Evolutionary conservation across 2,113 vertebrate genomes (phyloP).

Genomic region (Semicossyphus pulcher): DNA sequence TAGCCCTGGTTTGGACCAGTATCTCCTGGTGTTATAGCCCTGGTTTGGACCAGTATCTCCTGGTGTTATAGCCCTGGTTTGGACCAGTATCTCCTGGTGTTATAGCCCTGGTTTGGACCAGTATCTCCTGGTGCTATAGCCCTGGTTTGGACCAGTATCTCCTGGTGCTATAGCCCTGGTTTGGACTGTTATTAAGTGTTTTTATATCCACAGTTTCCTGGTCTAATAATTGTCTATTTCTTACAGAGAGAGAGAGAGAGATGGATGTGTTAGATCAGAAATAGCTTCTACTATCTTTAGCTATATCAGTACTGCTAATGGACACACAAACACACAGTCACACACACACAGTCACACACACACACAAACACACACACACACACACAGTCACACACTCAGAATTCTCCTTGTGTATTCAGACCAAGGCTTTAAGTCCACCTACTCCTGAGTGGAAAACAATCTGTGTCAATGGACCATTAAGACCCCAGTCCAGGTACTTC

Average conservation of each 20-base stretch:
- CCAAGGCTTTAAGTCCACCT: not conserved
- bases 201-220: not conserved
- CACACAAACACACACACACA: not conserved
- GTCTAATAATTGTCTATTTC: not conserved
- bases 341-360: too few species aligned
- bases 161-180: not conserved
- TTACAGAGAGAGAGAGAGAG: constrained; percentile 9
- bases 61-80: not conserved
- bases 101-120: not conserved
- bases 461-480: not conserved
- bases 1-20: not conserved
- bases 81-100: not conserved
- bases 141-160: not conserved
- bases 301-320: constrained; percentile 28
- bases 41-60: not conserved
- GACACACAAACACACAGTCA: constrained; percentile 21
- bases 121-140: not conserved
- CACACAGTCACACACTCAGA: constrained; percentile 1
- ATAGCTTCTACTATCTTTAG: constrained; percentile 55
- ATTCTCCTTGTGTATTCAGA: not conserved
- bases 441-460: not conserved
- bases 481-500: not conserved
- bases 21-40: not conserved
- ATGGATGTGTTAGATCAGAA: constrained; percentile 33
- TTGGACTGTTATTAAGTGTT: too few species aligned